Conservation (phyloP, 2,888 invertebrate genomes). For the Schrankia costaestrigalis region DNA sequence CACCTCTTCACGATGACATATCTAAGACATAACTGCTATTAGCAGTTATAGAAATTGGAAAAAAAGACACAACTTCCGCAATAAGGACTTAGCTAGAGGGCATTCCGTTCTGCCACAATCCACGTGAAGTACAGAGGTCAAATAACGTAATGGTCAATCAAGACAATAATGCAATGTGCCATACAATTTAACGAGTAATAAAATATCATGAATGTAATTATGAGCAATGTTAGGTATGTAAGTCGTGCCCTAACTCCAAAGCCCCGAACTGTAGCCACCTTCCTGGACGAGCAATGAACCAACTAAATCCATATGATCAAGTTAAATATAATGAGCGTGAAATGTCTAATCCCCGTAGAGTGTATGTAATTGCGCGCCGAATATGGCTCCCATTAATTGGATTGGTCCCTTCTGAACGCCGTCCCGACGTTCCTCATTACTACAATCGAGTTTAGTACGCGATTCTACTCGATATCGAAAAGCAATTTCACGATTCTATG, state of each 20-base stretch:
- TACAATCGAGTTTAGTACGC: conserved; percentile 31
- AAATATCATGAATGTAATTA: no score
- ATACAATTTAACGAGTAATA: no score
- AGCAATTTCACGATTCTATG: conserved; percentile 21
- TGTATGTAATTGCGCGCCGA: conserved; percentile 49
- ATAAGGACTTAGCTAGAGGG: no score
- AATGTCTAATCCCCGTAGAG: conserved; percentile 36
- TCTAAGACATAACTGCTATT: no score
- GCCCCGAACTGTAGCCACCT: not conserved
- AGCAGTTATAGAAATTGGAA: no score
- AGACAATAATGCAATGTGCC: no score
- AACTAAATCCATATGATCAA: conserved; percentile 16
- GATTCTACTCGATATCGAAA: conserved; percentile 29
- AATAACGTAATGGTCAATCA: no score
- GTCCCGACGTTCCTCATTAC: conserved; percentile 38
- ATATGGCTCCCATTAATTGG: conserved; percentile 58
- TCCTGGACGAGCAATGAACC: conserved; percentile 9
- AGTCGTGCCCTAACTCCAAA: not conserved
- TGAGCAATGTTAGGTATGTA: no score
- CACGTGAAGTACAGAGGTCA: no score
- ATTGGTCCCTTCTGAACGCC: conserved; percentile 40
- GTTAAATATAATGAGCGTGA: conserved; percentile 24
- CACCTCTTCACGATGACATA: no score
- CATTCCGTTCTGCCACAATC: no score
- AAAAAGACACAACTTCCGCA: no score